These are phyloP conservation scores for Cheilosia soror DNA, from an alignment of 2,888 invertebrate species.

Conservation along the genomic window DNA sequence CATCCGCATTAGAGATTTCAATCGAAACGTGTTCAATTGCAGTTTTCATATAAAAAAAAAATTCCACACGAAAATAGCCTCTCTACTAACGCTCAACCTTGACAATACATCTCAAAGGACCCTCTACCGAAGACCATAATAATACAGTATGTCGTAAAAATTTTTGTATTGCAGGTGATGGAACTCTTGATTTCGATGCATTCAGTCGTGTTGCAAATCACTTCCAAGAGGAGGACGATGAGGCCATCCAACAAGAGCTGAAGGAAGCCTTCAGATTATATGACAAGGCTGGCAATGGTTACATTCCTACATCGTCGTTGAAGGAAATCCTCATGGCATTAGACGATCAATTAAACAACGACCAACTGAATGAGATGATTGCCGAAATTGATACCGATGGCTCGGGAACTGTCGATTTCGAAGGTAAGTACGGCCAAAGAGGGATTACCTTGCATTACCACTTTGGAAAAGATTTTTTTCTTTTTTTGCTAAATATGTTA, in stretches of 20 bases:
- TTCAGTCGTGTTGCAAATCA: constrained; percentile 67
- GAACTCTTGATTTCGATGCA: constrained; percentile 73
- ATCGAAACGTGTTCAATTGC: constrained; percentile 63
- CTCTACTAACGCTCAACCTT: constrained; percentile 15
- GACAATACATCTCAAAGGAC: constrained; percentile 23
- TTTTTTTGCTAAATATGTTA: constrained; percentile 12
- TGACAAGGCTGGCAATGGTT: constrained; percentile 98
- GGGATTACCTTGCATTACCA: neutral
- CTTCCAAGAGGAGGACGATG: constrained; percentile 93
- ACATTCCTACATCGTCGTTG: constrained; percentile 96
- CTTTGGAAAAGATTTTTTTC: neutral
- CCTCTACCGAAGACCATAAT: neutral
- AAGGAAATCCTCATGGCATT: constrained; percentile 97
- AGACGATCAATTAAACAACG: constrained; percentile 97
- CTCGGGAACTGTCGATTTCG: constrained; percentile 99
- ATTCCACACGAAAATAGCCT: neutral
- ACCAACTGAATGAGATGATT: constrained; percentile 98
- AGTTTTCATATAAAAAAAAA: neutral
- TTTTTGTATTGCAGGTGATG: constrained; percentile 59
- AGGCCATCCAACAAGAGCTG: constrained; percentile 98
- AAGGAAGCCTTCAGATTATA: constrained; percentile 99
- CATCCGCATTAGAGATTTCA: constrained; percentile 35
- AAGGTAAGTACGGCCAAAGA: constrained; percentile 88
- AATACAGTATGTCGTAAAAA: neutral
- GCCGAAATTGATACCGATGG: constrained; percentile 99